These are phyloP conservation scores for Pelecanus crispus DNA, from an alignment of 2,113 vertebrate genomes.

Conservation along the genomic window DNA sequence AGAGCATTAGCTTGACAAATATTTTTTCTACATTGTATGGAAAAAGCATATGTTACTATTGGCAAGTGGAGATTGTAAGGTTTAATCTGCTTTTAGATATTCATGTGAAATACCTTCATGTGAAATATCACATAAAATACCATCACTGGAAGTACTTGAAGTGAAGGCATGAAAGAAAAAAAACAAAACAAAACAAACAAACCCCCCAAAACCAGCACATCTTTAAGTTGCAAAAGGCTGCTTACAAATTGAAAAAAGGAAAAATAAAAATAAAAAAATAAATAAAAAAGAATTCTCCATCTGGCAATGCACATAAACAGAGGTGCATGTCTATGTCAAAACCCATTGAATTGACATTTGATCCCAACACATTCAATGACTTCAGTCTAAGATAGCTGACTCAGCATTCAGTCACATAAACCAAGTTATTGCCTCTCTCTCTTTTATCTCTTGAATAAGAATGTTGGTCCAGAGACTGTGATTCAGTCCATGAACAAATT, in stretches of 20 bases:
- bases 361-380: neutral
- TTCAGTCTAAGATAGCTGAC: neutral
- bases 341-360: neutral
- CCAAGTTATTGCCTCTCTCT: neutral
- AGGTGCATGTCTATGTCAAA: neutral
- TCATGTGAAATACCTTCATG: neutral
- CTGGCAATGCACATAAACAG: neutral
- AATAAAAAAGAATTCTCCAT: neutral
- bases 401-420: neutral
- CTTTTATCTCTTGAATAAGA: neutral
- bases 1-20: neutral
- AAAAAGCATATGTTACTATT: neutral
- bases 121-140: neutral
- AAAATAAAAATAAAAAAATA: too few species aligned
- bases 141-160: neutral
- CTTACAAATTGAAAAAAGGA: accelerated
- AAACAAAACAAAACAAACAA: neutral
- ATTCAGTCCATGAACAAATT: neutral
- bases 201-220: too few species aligned
- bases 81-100: neutral
- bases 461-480: neutral
- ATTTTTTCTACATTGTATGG: neutral
- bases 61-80: neutral
- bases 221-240: neutral
- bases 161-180: neutral